Evolutionary conservation across 23 tunicate species (phyloP).

Genomic region (Styela plicata): DNA sequence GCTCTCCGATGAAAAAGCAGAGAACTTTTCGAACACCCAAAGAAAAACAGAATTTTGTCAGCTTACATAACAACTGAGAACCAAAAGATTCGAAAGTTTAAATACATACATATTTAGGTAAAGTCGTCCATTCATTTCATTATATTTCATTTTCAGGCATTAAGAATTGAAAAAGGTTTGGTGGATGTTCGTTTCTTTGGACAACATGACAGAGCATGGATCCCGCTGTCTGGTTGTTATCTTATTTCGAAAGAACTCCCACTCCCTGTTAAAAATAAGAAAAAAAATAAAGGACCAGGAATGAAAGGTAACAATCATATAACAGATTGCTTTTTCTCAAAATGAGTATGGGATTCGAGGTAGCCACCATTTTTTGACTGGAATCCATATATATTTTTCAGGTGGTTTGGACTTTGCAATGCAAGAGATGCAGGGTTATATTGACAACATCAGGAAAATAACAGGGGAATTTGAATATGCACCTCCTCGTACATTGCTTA

Average conservation of each 20-base stretch:
- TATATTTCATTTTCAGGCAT: constrained; percentile 47
- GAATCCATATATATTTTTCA: too few relatives aligned
- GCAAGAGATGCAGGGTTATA: constrained; percentile 74
- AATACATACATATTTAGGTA: too few relatives aligned
- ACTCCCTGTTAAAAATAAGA: constrained; percentile 83
- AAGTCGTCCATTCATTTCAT: too few relatives aligned
- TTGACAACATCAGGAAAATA: constrained; percentile 67
- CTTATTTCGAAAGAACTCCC: constrained; percentile 92
- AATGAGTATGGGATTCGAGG: too few relatives aligned
- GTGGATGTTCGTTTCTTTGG: constrained; percentile 98
- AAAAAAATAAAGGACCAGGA: constrained; percentile 79
- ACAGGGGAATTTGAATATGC: constrained; percentile 73
- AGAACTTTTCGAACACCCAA: too few relatives aligned
- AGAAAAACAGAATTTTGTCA: too few relatives aligned
- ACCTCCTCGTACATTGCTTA: constrained; percentile 81
- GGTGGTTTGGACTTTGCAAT: constrained; percentile 92
- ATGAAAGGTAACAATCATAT: constrained; percentile 95
- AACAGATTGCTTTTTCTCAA: too few relatives aligned
- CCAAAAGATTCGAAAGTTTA: too few relatives aligned
- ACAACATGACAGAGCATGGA: constrained; percentile 99
- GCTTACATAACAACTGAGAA: too few relatives aligned
- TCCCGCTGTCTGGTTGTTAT: constrained; percentile 66
- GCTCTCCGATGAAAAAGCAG: too few relatives aligned
- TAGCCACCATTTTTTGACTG: too few relatives aligned
- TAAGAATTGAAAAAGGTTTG: constrained; percentile 69